Evolutionary conservation across 2,888 invertebrate species (phyloP).

Genomic region (Euphydryas editha): DNA sequence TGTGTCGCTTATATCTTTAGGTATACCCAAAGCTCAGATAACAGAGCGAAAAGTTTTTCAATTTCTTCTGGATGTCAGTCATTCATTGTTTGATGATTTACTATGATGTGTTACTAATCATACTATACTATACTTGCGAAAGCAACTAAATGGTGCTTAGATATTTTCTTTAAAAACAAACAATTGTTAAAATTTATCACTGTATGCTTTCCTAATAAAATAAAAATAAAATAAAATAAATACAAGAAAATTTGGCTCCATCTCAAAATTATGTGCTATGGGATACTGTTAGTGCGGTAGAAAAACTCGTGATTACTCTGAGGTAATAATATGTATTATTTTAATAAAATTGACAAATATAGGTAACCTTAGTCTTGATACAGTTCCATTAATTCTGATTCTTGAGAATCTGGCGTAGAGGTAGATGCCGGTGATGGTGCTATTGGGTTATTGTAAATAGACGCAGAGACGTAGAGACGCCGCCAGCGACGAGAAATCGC

Average conservation of each 20-base stretch:
- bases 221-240: too few species aligned
- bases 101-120: conserved; percentile 13
- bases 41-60: conserved; percentile 41
- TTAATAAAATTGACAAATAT: conserved; percentile 42
- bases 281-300: conserved; percentile 19
- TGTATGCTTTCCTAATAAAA: too few species aligned
- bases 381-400: conserved; percentile 4
- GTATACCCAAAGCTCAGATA: conserved; percentile 40
- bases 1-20: conserved; percentile 43
- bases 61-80: conserved; percentile 41
- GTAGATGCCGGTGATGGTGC: conserved; percentile 4
- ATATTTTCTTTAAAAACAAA: too few species aligned
- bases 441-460: background rate
- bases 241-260: conserved; percentile 13
- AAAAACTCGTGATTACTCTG: conserved; percentile 26
- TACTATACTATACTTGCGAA: too few species aligned
- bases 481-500: too few species aligned
- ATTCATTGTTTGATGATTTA: conserved; percentile 30
- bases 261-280: conserved; percentile 7
- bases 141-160: too few species aligned
- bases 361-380: background rate
- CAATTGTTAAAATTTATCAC: too few species aligned
- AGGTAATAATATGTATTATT: conserved; percentile 15
- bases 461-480: background rate
- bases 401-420: background rate